Base-by-base conservation (phyloP, 2,888 invertebrate species). In the Heliothis peltigera region DNA sequence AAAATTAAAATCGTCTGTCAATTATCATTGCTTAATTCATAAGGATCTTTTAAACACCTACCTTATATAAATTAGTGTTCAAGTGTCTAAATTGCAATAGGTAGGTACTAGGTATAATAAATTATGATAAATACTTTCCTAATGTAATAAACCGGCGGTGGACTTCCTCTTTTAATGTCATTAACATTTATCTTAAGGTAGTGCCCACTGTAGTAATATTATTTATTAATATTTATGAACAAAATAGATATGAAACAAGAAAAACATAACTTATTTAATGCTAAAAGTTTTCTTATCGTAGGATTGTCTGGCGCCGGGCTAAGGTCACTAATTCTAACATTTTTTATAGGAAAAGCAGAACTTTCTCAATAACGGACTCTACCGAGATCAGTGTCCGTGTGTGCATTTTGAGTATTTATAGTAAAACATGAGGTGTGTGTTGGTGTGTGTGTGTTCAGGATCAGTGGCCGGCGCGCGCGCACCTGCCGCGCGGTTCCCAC, bases 401-500 rank as follows among this genome's bases (percentile, higher is more conserved):
- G 83, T 74, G 81, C 67, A 68, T 78, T 75, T 81, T 77, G 70
- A 74, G 74, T 79, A 70, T 80, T 78, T 76, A 81, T 82, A 77
- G 73, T 76, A 70, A 71, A 82, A 71, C 83, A 80, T 80, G 79
- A 58, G 71, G 69, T 72, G 79, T 84, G 83, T 68, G 79, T 69
- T 79, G 78, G 90, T 91, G 90, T 87, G 89, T 79, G 90, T 79
- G 90, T 84, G 92, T 91, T 90, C 92, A 94, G 95, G 94, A 94
- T 93, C 95, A 94, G 93, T 95, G 94, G 92, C 94, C 94, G 91
- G 90, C 91, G 89, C 90, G 88, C 90, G 94, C 93, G 93, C 94
- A 94, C 95, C 94, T 94, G 95, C 94, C 93, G 93, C 92, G 85
- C 75, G 84, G 92, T 94, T 94, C 94, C 94, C 95, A 94, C 95